Base-by-base conservation (phyloP, 2,113 vertebrate species). In the Tachysurus vachellii region DNA sequence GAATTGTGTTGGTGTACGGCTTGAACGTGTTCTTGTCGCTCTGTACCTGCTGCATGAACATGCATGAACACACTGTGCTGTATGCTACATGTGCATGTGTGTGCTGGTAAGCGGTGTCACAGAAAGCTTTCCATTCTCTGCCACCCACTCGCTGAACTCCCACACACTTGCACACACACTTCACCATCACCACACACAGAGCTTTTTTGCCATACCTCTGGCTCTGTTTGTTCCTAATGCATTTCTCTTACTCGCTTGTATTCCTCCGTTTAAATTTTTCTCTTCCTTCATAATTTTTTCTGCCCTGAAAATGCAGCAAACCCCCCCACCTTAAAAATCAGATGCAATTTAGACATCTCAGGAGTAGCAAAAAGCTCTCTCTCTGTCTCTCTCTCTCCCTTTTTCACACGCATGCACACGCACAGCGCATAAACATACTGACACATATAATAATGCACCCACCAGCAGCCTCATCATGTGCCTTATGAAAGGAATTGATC, bases 61-160 rank as follows among this genome's bases (percentile, higher is more conserved):
- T 36, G 79, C 56, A 62, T 86, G 84, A 56, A 76, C 82, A 68
- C 80, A 86, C 28, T 53, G 13, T 87, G 86, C 79, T 75, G 87
- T 83, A 79, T 87, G 62, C 83, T 83, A 79, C 87, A 84, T 88
- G 82, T 82, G 64, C 83, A 85, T 92, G 91, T 93, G 91, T 92
- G 93, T 91, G 85, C 80, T 91, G 83, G 91, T 94, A 94, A 94
- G 94, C 95, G 94, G 92, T 94, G 93, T 94, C 93, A 95, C 93
- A 95, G 88, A 95, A 95, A 94, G 92, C 94, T 94, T 93, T 95
- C 93, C 93, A 93, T 94, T 95, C 93, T 94, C 91, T 92, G 91
- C 94, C 93, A 91, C 95, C 95, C 95, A 95, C 95, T 92, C 94
- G 88, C 90, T 87, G 92, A 93, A 93, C 94, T 95, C 95, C 94